Base-by-base conservation (phyloP, 2,797 vertebrate species). In the Falco rusticolus region DNA sequence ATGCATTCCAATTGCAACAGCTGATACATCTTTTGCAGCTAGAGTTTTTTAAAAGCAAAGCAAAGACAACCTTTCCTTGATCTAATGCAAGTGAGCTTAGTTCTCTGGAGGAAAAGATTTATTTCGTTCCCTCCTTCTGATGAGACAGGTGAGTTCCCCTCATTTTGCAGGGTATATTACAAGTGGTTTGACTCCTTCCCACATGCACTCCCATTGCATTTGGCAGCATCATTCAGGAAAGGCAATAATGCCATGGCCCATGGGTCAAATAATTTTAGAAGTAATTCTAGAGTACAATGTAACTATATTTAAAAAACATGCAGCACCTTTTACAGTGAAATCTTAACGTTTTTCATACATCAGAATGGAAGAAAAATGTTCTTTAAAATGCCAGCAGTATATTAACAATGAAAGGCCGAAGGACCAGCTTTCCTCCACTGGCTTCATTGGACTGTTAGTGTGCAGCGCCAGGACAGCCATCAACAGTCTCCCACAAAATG, bases 381-480 rank as follows among this genome's bases (percentile, higher is more conserved):
- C 43, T 70, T 10, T 66, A 63, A 76, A 53, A 25, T 6, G 65
- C 6, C 37, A 64, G 53, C n/a, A 81, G 20, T 3, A 16, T 2
- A 5, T 7, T n/a, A 65, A 56, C 3, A 31, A 15, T 0, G 0
- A 20, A 31, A 41, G 60, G 60, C 60, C 15, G 13, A 84, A 77
- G 28, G 56, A 65, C 41, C 45, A 90, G 47, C 54, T 54, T 68
- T 56, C 28, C 45, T 57, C 15, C 22, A 8, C 8, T 17, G 53
- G 17, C 51, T 54, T 74, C n/a, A 59, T 1, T 37, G 39, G 21
- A 13, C n/a, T 29, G 16, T 1, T 37, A 2, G 0, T 7, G 7
- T 5, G 41, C 84, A 20, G 22, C 3, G 20, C 13, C 43, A 70
- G 66, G 22, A 54, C 15, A 65, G 24, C 28, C 45, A 45, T 11